Percentiles rank a stretch among this genome's conserved stretches.
These are phyloP conservation scores for Mobula birostris DNA, from an alignment of 2,113 vertebrate species.

Conservation along the genomic window DNA sequence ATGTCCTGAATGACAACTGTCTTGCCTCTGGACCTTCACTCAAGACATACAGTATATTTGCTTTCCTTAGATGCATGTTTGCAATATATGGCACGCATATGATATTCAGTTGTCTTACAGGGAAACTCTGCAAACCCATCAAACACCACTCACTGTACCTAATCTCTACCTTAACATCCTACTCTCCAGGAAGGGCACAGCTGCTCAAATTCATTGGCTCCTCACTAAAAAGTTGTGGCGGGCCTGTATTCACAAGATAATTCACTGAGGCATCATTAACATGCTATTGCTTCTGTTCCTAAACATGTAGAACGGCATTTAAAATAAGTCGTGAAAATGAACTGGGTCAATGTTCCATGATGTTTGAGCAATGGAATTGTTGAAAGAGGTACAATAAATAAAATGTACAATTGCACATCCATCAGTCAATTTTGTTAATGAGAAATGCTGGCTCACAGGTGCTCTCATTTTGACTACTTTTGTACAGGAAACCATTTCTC, in stretches of 20 bases:
- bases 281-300: background rate
- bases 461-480: too few species aligned
- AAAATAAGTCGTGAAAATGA: background rate
- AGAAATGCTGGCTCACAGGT: background rate
- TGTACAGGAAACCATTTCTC: too few species aligned
- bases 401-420: background rate
- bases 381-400: background rate
- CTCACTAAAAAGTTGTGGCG: background rate
- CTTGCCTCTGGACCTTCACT: constrained; percentile 14
- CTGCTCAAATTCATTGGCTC: constrained; percentile 41
- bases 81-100: constrained; percentile 39
- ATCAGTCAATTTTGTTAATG: background rate
- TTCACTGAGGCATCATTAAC: background rate
- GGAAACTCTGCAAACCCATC: constrained; percentile 42
- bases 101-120: constrained; percentile 42
- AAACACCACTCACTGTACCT: constrained; percentile 42
- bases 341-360: background rate
- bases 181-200: background rate
- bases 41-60: background rate
- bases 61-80: constrained; percentile 36
- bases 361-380: background rate
- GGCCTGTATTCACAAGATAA: background rate
- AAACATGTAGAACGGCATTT: background rate
- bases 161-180: constrained; percentile 39
- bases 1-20: background rate